Evolutionary conservation across 2,888 invertebrate species (phyloP).

Genomic region (Apeira syringaria): DNA sequence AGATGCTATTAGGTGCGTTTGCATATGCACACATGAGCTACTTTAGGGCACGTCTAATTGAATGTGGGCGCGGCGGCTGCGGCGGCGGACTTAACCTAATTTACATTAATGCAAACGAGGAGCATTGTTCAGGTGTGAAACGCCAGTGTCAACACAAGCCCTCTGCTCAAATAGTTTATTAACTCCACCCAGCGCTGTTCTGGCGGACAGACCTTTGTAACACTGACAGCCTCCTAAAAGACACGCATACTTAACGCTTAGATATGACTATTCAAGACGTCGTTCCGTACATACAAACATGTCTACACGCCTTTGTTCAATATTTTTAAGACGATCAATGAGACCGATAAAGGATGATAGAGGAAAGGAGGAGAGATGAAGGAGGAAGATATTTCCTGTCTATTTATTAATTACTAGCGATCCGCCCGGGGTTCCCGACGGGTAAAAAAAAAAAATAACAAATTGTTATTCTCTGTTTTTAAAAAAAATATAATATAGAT

Average conservation of each 20-base stretch:
- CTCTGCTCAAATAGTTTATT: slow-evolving; percentile 82
- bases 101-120: slow-evolving; percentile 84
- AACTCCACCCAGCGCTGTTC: slow-evolving; percentile 80
- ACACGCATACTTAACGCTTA: slow-evolving; percentile 74
- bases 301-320: slow-evolving; percentile 16
- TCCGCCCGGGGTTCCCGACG: too few species aligned
- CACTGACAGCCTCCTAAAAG: slow-evolving; percentile 72
- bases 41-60: slow-evolving; percentile 79
- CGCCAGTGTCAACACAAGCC: slow-evolving; percentile 81
- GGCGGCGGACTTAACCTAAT: slow-evolving; percentile 77
- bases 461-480: too few species aligned
- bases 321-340: slow-evolving; percentile 6
- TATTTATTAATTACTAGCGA: too few species aligned
- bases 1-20: slow-evolving; percentile 51
- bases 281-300: slow-evolving; percentile 42
- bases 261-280: slow-evolving; percentile 67
- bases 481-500: too few species aligned
- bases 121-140: slow-evolving; percentile 83
- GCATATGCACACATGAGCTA: slow-evolving; percentile 72
- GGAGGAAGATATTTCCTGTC: too few species aligned
- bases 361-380: too few species aligned
- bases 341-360: slow-evolving; percentile 1
- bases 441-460: too few species aligned
- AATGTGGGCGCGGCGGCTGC: slow-evolving; percentile 73
- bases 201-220: slow-evolving; percentile 75